Base-by-base conservation (phyloP, 2,888 invertebrate species). In the Eristalinus sepulchralis region DNA sequence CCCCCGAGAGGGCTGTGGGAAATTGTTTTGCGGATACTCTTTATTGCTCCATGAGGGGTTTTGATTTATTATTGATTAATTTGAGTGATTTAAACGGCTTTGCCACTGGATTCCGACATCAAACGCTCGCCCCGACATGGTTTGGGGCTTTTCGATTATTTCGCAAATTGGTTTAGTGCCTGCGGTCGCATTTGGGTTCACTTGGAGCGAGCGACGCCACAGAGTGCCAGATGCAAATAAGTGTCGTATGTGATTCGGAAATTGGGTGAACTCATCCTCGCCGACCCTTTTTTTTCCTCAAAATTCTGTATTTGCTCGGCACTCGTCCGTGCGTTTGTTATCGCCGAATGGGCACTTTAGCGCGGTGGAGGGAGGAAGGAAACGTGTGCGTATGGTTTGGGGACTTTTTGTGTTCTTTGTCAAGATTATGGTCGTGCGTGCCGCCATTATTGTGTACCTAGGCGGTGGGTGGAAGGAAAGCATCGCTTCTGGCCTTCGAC, bases 61-160 rank as follows among this genome's bases (percentile, higher is more conserved):
- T 80, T 84, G 80, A 80, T 84, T 80, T 84, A 76, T 79, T 79
- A 79, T 79, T 76, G 84, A 84, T 84, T 84, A 75, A 67, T 80
- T 71, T 80, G 84, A 84, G 66, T 76, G 83, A 83, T 83, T 83
- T 75, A 83, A 79, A 70, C 22, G 59, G 79, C 57, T 66, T 53
- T 83, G 24, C 67, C 73, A 20, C 57, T 33, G 31, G 36, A 62
- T 60, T 39, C 60, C 31, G 13, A 75, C 68, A 66, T 72, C 79
- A 79, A 79, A 71, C 39, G 59, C 59, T 68, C 67, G 60, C 8
- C 67, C 64, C 63, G 24, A 53, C 53, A 33, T 27, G 57, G 60
- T 62, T 36, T 9, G 5, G 10, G 66, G 33, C 33, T 24, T 36
- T 64, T 73, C 63, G 62, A 47, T 53, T 62, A 72, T 71, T 55